Evolutionary conservation across 1,140 invertebrate genomes (phyloP).

Genomic region (Drosophila prosaltans): DNA sequence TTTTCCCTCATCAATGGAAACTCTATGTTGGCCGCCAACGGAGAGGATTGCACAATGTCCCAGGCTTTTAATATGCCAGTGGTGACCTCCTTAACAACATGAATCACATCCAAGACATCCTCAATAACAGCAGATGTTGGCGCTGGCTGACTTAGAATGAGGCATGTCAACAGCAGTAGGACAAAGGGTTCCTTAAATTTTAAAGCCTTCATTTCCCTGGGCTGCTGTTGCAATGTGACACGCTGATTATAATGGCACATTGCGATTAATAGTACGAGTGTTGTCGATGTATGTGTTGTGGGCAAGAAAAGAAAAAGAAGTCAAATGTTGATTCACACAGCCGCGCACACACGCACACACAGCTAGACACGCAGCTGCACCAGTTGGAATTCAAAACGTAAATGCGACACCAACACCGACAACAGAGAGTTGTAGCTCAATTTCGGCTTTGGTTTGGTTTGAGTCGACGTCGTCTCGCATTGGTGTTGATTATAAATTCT

Average conservation of each 20-base stretch:
- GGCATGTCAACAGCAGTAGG: slow-evolving; percentile 9
- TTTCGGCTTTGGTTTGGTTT: slow-evolving; percentile 18
- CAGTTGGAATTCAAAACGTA: slow-evolving; percentile 58
- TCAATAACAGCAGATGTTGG: slow-evolving; percentile 83
- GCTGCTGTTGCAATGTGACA: background rate
- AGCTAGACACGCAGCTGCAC: slow-evolving; percentile 45
- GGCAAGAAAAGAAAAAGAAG: slow-evolving; percentile 12
- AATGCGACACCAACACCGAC: slow-evolving; percentile 42
- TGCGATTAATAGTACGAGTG: background rate
- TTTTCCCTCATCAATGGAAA: slow-evolving; percentile 85
- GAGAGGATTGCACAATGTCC: slow-evolving; percentile 85
- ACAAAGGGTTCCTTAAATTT: slow-evolving; percentile 23
- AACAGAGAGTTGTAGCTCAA: slow-evolving; percentile 38
- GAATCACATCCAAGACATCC: slow-evolving; percentile 86
- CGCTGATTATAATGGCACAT: background rate
- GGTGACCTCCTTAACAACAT: slow-evolving; percentile 86
- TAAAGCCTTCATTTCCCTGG: slow-evolving; percentile 30
- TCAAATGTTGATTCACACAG: slow-evolving; percentile 18
- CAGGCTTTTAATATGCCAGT: slow-evolving; percentile 86
- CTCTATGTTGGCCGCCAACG: slow-evolving; percentile 84
- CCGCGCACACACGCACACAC: slow-evolving; percentile 16
- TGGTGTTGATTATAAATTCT: slow-evolving; percentile 35
- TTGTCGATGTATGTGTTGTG: slow-evolving; percentile 23
- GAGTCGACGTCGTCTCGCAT: slow-evolving; percentile 17
- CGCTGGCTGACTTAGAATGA: slow-evolving; percentile 40